Conservation (phyloP, 2,888 invertebrate species). For the Caenorhabditis sp. region DNA sequence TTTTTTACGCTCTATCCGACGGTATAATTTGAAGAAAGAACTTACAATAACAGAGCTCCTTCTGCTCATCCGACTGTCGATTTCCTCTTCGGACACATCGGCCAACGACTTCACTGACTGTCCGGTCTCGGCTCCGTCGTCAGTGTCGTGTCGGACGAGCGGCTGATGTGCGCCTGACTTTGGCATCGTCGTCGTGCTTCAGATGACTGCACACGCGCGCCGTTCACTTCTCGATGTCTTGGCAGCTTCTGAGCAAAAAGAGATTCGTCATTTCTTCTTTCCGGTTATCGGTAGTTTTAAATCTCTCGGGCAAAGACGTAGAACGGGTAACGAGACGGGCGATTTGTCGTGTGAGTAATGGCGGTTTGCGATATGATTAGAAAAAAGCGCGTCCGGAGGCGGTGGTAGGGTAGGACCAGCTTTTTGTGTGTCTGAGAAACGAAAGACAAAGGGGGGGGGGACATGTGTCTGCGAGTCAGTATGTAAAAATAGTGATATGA, state of each 20-base stretch:
- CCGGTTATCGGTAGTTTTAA: constrained; percentile 5
- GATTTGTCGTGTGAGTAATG: constrained; percentile 39
- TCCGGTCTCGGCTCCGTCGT: constrained; percentile 61
- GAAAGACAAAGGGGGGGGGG: constrained; percentile 3
- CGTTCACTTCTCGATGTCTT: constrained; percentile 2
- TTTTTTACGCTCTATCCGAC: too few relatives aligned
- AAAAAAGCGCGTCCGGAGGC: constrained; percentile 20
- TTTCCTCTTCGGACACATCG: constrained; percentile 66
- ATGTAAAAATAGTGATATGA: constrained; percentile 55
- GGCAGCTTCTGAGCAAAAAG: constrained; percentile 13
- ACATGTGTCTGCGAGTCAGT: constrained; percentile 45
- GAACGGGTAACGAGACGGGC: not conserved
- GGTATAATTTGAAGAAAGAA: not conserved
- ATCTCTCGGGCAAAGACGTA: constrained; percentile 14
- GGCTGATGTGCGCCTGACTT: constrained; percentile 49
- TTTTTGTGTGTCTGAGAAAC: constrained; percentile 54
- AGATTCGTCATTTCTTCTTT: too few relatives aligned
- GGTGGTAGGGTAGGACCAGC: not conserved
- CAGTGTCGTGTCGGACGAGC: constrained; percentile 59
- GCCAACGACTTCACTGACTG: constrained; percentile 62
- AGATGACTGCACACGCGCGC: constrained; percentile 36
- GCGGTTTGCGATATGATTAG: constrained; percentile 42
- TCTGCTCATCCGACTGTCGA: constrained; percentile 66
- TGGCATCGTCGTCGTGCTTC: constrained; percentile 53
- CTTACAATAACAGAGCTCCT: constrained; percentile 65